phyloP scores from a whole-genome alignment of 2,888 invertebrate species.

The Napeogenes inachia region DNA sequence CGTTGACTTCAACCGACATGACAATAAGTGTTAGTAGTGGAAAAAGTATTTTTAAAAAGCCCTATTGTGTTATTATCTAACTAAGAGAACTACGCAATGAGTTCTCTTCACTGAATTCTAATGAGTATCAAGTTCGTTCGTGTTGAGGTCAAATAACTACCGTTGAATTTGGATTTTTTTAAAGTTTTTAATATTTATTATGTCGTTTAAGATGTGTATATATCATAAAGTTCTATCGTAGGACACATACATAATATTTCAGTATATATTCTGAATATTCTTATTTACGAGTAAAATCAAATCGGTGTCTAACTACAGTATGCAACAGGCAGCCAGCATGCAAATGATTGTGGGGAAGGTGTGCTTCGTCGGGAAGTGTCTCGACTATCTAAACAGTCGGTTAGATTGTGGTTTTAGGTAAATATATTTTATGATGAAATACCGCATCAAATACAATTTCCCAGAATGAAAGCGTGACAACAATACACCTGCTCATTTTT shows the following conservation, averaged over 20 bases:
- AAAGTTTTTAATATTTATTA: too few species aligned
- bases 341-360: background rate
- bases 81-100: background rate
- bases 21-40: slow-evolving; percentile 22
- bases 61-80: slow-evolving; percentile 9
- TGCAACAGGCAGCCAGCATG: slow-evolving; percentile 4
- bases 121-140: background rate
- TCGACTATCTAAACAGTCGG: too few species aligned
- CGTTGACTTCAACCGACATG: slow-evolving; percentile 49
- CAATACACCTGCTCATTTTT: too few species aligned
- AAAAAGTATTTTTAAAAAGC: slow-evolving; percentile 11
- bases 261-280: background rate
- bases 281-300: background rate
- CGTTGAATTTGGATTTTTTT: too few species aligned
- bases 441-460: too few species aligned
- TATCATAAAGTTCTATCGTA: too few species aligned
- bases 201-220: too few species aligned
- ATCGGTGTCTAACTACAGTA: background rate
- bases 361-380: too few species aligned
- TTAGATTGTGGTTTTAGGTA: too few species aligned
- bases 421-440: too few species aligned
- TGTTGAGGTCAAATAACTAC: background rate
- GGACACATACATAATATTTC: too few species aligned
- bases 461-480: too few species aligned
- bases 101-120: slow-evolving; percentile 1